These are phyloP conservation scores for Escarpia spicata DNA, from an alignment of 2,888 invertebrate genomes.

Conservation along the genomic window DNA sequence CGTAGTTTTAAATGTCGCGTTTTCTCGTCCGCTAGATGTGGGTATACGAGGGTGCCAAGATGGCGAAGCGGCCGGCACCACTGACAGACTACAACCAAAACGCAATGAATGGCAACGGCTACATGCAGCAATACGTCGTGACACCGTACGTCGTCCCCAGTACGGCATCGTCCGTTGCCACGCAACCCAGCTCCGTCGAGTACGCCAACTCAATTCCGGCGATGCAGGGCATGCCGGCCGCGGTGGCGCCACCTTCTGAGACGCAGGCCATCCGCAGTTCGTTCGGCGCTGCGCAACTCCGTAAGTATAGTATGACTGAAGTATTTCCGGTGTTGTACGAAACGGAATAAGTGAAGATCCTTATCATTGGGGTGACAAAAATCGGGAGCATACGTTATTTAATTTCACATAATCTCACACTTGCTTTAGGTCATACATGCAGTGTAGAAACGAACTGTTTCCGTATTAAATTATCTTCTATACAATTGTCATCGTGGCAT, in stretches of 20 bases:
- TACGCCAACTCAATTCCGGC: constrained; percentile 1
- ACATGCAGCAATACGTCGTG: background rate
- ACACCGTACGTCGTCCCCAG: background rate
- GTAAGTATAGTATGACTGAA: background rate
- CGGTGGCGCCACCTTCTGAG: background rate
- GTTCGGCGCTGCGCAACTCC: background rate
- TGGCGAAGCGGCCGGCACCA: background rate
- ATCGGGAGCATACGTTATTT: background rate
- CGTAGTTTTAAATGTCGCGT: background rate
- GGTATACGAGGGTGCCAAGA: background rate
- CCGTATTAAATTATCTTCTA: background rate
- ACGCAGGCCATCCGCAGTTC: background rate
- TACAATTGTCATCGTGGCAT: background rate
- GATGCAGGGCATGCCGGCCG: constrained; percentile 1
- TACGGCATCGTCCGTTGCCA: constrained; percentile 4
- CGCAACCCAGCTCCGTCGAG: background rate
- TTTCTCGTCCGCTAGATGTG: background rate
- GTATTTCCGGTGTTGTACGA: background rate
- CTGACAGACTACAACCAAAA: constrained; percentile 8
- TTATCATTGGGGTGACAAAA: background rate
- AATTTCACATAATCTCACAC: background rate
- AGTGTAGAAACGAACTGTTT: background rate
- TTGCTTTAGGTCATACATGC: background rate
- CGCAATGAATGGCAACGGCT: background rate
- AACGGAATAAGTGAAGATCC: background rate